phyloP scores from a whole-genome alignment of 2,888 invertebrate genomes.

The Entomobrya proxima region DNA sequence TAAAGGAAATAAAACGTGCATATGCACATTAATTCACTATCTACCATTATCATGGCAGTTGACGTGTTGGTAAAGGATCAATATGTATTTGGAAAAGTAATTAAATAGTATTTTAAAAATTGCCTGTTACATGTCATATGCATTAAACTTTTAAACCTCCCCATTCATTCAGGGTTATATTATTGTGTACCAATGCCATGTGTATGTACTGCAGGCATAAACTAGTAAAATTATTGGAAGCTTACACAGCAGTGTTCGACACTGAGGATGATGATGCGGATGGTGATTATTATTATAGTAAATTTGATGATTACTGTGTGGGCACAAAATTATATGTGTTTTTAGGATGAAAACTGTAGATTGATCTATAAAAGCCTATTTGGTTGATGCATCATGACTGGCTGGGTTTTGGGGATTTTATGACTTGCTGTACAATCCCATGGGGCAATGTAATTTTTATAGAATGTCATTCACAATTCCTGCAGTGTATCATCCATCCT shows the following conservation, averaged over 20 bases:
- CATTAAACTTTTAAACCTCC: background rate
- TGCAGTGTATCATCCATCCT: too few relatives aligned
- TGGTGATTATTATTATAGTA: too few relatives aligned
- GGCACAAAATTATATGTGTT: background rate
- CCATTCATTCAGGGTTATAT: background rate
- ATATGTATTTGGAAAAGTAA: background rate
- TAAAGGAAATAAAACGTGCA: background rate
- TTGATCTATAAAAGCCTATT: too few relatives aligned
- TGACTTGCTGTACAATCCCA: too few relatives aligned
- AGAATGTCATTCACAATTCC: too few relatives aligned
- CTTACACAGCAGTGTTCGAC: background rate
- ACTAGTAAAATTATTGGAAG: background rate
- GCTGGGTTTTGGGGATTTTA: too few relatives aligned
- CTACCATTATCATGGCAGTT: too few relatives aligned
- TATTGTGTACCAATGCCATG: background rate
- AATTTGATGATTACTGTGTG: conserved; percentile 2
- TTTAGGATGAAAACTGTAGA: too few relatives aligned
- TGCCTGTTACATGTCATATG: background rate
- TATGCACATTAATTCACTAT: background rate
- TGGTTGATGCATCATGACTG: too few relatives aligned
- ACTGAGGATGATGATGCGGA: conserved; percentile 4
- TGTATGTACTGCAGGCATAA: background rate
- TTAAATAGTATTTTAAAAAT: background rate
- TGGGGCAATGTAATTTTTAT: too few relatives aligned
- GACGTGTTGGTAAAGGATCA: too few relatives aligned